phyloP scores from a whole-genome alignment of 2,797 vertebrate species.

The Cossypha niveicapilla region DNA sequence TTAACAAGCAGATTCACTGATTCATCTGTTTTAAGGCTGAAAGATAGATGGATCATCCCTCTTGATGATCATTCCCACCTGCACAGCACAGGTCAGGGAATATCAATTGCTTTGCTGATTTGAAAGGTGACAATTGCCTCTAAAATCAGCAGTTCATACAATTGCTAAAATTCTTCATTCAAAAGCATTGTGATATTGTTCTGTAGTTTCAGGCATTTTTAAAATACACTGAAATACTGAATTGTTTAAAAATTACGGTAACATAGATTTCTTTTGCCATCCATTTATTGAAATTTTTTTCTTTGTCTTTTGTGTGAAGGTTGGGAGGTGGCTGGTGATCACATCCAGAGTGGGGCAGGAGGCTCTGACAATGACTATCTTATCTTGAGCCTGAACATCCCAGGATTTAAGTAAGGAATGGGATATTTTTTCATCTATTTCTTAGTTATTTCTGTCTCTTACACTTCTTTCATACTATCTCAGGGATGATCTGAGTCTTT shows the following conservation, averaged over 20 bases:
- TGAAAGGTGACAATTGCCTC: background rate
- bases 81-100: background rate
- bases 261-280: background rate
- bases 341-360: conserved; percentile 89
- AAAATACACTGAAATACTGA: background rate
- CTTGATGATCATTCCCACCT: background rate
- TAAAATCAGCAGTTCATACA: background rate
- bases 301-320: conserved; percentile 70
- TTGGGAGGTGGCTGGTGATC: conserved; percentile 94
- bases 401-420: conserved; percentile 92
- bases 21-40: conserved; percentile 23
- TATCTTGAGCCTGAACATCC: conserved; percentile 90
- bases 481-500: background rate
- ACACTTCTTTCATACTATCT: background rate
- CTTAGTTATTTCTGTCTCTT: background rate
- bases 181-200: background rate
- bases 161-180: background rate
- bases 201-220: background rate
- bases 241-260: background rate
- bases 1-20: background rate
- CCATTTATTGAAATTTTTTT: background rate
- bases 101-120: conserved; percentile 7
- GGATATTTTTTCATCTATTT: background rate
- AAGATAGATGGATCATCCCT: background rate
- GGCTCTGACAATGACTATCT: conserved; percentile 96